These are phyloP conservation scores for Orius insidiosus DNA, from an alignment of 1,140 invertebrate species.

Conservation along the genomic window DNA sequence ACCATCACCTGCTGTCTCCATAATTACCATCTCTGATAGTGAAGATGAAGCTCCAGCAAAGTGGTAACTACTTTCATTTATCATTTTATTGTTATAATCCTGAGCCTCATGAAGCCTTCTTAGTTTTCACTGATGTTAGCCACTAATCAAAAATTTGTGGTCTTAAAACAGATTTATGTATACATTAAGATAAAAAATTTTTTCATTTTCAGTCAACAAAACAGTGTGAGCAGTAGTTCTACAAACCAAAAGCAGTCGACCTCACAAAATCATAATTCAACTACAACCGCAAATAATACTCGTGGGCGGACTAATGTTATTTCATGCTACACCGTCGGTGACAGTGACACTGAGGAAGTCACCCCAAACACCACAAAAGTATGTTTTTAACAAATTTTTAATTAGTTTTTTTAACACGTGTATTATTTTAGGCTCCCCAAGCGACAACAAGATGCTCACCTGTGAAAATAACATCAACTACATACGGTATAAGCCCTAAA, in stretches of 20 bases:
- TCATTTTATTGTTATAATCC: too few species aligned
- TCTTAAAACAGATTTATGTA: too few species aligned
- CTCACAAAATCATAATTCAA: background rate
- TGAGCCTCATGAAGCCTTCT: too few species aligned
- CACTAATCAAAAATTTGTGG: too few species aligned
- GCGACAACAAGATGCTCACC: slow-evolving; percentile 13
- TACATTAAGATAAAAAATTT: too few species aligned
- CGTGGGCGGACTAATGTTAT: slow-evolving; percentile 39
- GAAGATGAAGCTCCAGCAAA: slow-evolving; percentile 55
- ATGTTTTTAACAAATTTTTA: too few species aligned
- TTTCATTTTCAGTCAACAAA: too few species aligned
- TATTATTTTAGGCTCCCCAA: slow-evolving; percentile 8
- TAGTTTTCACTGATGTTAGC: too few species aligned
- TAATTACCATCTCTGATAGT: slow-evolving; percentile 92
- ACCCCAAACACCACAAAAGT: too few species aligned
- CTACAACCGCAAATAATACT: slow-evolving; percentile 20
- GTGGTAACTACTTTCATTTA: too few species aligned
- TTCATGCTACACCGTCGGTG: slow-evolving; percentile 63
- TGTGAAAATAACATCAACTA: slow-evolving; percentile 7
- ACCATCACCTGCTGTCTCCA: slow-evolving; percentile 83
- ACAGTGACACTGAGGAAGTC: slow-evolving; percentile 55
- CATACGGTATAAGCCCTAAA: slow-evolving; percentile 5
- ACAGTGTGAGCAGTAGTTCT: background rate
- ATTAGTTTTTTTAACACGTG: too few species aligned
- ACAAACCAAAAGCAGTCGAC: slow-evolving; percentile 16